Conservation (phyloP, 2,797 vertebrate genomes). For the Chiloscyllium punctatum region DNA sequence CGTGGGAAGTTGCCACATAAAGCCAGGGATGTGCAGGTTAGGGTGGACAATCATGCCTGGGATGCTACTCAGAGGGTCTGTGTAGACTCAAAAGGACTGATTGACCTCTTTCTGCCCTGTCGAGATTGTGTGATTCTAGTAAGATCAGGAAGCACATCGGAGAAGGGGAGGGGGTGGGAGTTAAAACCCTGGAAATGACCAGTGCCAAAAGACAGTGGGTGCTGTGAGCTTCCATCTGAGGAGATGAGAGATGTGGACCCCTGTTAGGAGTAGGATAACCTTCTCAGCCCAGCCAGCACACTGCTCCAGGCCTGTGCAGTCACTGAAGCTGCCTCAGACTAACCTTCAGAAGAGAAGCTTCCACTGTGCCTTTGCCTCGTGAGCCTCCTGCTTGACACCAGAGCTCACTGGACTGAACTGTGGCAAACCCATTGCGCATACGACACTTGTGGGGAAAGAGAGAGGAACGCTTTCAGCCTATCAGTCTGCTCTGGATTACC, state of each 20-base stretch:
- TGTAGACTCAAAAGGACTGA: background rate
- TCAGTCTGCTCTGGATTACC: background rate
- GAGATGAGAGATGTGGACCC: too few relatives aligned
- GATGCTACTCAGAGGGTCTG: too few relatives aligned
- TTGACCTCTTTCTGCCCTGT: background rate
- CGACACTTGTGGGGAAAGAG: background rate
- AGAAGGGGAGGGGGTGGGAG: too few relatives aligned
- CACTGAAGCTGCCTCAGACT: background rate
- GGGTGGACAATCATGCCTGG: too few relatives aligned
- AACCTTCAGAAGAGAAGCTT: background rate
- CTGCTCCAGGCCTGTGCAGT: background rate
- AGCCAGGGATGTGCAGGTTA: too few relatives aligned
- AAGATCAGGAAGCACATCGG: too few relatives aligned
- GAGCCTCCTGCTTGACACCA: background rate
- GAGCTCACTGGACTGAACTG: background rate
- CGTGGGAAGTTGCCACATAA: too few relatives aligned
- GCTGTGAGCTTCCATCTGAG: too few relatives aligned
- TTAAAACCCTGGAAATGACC: too few relatives aligned
- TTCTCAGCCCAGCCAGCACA: background rate
- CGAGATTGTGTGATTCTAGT: background rate
- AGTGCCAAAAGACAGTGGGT: too few relatives aligned
- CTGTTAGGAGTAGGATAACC: background rate
- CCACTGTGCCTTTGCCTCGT: background rate
- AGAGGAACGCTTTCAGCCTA: background rate
- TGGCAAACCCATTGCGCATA: background rate